A percentile compares a stretch with the other conserved stretches of the same genome.
Evolutionary conservation across 1,140 invertebrate genomes (phyloP).

Genomic region (Melipona quadrifasciata): DNA sequence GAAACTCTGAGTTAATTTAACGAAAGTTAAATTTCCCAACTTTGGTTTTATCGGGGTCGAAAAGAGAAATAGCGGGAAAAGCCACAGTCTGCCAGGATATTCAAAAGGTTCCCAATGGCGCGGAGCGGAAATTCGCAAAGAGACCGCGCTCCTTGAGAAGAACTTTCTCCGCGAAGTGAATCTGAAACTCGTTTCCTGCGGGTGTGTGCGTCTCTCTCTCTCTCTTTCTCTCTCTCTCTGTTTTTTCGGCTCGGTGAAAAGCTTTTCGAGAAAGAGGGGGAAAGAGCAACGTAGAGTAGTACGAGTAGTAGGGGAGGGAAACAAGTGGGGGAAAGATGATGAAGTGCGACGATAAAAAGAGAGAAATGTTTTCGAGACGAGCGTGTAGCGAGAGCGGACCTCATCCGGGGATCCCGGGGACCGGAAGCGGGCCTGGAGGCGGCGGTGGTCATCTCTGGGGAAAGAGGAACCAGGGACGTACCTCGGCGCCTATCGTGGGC

Average conservation of each 20-base stretch:
- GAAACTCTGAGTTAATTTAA: neutral
- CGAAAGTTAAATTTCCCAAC: neutral
- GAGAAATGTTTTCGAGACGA: slow-evolving; percentile 79
- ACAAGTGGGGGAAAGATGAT: slow-evolving; percentile 62
- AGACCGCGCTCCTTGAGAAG: neutral
- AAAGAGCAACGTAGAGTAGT: no score
- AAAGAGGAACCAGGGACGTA: slow-evolving; percentile 83
- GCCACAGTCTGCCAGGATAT: neutral
- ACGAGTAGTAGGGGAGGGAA: neutral
- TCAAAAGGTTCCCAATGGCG: neutral
- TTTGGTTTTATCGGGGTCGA: neutral
- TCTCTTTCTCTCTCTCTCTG: no score
- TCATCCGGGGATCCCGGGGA: slow-evolving; percentile 81
- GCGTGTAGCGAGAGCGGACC: slow-evolving; percentile 86
- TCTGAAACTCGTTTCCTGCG: neutral
- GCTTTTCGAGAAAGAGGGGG: no score
- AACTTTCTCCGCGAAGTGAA: neutral
- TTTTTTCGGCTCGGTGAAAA: neutral
- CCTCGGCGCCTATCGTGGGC: slow-evolving; percentile 86
- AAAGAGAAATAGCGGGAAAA: no score
- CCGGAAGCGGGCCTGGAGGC: slow-evolving; percentile 58
- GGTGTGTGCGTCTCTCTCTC: no score
- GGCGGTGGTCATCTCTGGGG: slow-evolving; percentile 82
- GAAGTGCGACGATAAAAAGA: slow-evolving; percentile 78
- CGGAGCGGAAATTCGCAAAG: neutral